These are phyloP conservation scores for Agrypnus murinus DNA, from an alignment of 2,888 invertebrate species.

Conservation along the genomic window DNA sequence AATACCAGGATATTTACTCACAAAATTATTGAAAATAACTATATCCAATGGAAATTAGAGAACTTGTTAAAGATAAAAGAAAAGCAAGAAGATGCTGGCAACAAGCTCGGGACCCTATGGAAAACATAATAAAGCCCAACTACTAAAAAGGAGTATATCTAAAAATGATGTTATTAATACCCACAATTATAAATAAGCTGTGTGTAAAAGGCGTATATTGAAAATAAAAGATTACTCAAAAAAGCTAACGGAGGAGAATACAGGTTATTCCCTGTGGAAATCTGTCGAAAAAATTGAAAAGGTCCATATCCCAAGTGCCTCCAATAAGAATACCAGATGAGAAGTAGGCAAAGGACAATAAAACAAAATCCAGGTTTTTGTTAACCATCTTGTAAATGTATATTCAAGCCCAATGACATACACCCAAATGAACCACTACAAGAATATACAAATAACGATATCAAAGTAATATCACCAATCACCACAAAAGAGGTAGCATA, in stretches of 20 bases:
- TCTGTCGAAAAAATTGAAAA: not conserved
- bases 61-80: conserved; percentile 1
- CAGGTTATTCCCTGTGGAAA: not conserved
- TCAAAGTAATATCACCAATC: too few relatives aligned
- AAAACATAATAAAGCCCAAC: too few relatives aligned
- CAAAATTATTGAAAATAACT: not conserved
- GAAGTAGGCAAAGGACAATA: not conserved
- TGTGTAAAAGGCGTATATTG: too few relatives aligned
- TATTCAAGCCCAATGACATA: not conserved
- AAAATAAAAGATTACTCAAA: not conserved
- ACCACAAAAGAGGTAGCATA: not conserved
- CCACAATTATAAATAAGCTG: too few relatives aligned
- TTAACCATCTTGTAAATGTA: not conserved
- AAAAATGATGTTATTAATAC: too few relatives aligned
- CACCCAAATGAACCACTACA: not conserved
- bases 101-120: too few relatives aligned
- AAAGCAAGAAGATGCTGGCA: not conserved
- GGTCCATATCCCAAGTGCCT: not conserved
- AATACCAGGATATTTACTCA: not conserved
- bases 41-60: not conserved
- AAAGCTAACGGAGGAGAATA: not conserved
- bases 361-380: not conserved
- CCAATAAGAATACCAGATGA: conserved; percentile 1
- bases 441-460: conserved; percentile 5
- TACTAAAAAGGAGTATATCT: too few relatives aligned